Percentiles rank a stretch among this genome's conserved stretches.
phyloP scores from a whole-genome alignment of 53 echinoderm and acorn worm species.

The Hippasteria phrygiana region DNA sequence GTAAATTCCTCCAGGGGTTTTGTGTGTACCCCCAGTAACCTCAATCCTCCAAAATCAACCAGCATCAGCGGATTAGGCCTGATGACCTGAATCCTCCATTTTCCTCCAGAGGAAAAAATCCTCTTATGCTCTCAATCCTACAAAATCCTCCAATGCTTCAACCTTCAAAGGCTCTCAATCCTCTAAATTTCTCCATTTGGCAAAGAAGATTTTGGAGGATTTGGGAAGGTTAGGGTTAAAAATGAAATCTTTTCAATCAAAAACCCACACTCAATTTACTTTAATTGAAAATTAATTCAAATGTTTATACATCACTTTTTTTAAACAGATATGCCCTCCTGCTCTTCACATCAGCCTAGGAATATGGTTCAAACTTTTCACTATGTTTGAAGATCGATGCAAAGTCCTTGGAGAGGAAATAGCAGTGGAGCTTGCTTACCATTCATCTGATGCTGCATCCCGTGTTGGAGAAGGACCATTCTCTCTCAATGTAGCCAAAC shows the following conservation, averaged over 20 bases:
- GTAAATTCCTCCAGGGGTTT: too few relatives aligned
- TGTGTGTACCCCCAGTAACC: too few relatives aligned
- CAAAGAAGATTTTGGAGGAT: too few relatives aligned
- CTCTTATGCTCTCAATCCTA: too few relatives aligned
- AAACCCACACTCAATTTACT: not conserved
- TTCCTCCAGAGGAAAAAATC: too few relatives aligned
- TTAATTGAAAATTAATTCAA: not conserved
- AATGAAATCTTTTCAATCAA: not conserved
- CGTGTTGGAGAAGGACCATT: conserved; percentile 12
- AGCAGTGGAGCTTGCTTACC: conserved; percentile 9
- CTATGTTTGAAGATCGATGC: conserved; percentile 15
- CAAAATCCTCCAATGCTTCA: too few relatives aligned
- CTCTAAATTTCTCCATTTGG: too few relatives aligned
- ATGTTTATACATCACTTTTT: not conserved
- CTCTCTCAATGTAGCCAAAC: conserved; percentile 1
- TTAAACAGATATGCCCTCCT: conserved; percentile 51
- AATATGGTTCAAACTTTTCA: conserved; percentile 45
- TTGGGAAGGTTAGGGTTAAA: too few relatives aligned
- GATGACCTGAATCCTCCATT: too few relatives aligned
- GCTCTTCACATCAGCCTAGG: conserved; percentile 52
- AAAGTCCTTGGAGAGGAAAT: conserved; percentile 17
- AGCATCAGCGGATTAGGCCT: too few relatives aligned
- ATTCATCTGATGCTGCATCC: not conserved
- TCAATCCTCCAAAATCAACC: too few relatives aligned
- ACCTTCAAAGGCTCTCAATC: too few relatives aligned